Base-by-base conservation (phyloP, 2,797 vertebrate species). In the Pangasius macronema region DNA sequence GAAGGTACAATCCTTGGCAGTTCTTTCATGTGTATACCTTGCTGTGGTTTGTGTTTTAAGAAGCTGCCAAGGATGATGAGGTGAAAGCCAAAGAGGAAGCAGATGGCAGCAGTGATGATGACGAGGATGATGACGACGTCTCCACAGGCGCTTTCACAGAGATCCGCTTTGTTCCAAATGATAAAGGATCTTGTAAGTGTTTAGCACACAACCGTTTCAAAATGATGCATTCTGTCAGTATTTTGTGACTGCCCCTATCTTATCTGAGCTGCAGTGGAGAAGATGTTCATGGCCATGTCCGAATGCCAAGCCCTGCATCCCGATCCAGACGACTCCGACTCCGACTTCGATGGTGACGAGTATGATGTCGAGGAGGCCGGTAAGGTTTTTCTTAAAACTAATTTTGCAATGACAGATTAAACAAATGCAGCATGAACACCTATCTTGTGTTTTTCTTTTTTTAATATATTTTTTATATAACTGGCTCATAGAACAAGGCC, bases 221-320 rank as follows among this genome's bases (percentile, higher is more conserved):
- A 42, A 53, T 55, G 3, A 63, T 46, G 1, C 20, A 5, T n/a
- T 42, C 63, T 85, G 30, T 83, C n/a, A 14, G 1, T 27, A 18
- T 61, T 49, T n/a, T 86, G 55, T 88, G 33, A 57, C 30, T 91
- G 49, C 30, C 3, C 3, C 10, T 67, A 6, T 88, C 72, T 92
- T 83, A 27, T 82, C 13, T 76, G 70, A 57, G 89, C 7, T 86
- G 1, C 93, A 99, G 98, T 99, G 96, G 97, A 99, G 89, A 91
- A 96, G 79, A 97, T 99, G 97, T 99, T 99, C 89, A 94, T 97
- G 0, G 97, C 97, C 0, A 99, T 99, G 98, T 99, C 98, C 0
- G 98, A 99, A 13, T 99, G 98, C 91, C 98, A 99, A 90, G 98
- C 98, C 13, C 94, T 99, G 87, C 98, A 99, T 86, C 98, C 98